Base-by-base conservation (phyloP, 23 tunicate genomes). In the Trididemnum nubilum region DNA sequence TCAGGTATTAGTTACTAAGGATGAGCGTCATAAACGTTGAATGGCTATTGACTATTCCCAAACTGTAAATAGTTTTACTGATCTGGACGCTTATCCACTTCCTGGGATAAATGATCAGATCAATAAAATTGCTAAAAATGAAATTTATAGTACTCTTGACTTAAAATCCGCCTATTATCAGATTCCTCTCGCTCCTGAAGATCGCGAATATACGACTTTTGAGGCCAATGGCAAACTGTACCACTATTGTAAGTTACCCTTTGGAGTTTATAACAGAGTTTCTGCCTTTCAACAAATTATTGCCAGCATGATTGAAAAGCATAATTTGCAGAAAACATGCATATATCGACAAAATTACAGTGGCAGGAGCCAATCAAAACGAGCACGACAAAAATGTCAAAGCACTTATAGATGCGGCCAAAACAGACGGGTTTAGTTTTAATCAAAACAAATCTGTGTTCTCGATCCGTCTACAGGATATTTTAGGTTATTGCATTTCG, bases 41-140 rank as follows among this genome's bases (percentile, higher is more conserved):
- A 57, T 78, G 82, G 38, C 26, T 39, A 30, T 59, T 3, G 82
- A 78, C 27, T 78, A 78, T 39, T 59, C 73, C n/a, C 80, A 69
- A 69, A 69, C 75, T 7, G 32, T 69, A 5, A 69, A 69, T 33
- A 23, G 72, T 15, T 78, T 52, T 51, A 78, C 72, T 26, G 36
- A 78, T 54, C 31, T 78, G 3, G 15, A 78, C 31, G 37, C 27
- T 3, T 18, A 28, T n/a, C n/a, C n/a, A n/a, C n/a, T n/a, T n/a
- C n/a, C n/a, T n/a, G n/a, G n/a, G n/a, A n/a, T n/a, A n/a, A n/a
- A n/a, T n/a, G n/a, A n/a, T n/a, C n/a, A n/a, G n/a, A n/a, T n/a
- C n/a, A n/a, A n/a, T n/a, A n/a, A n/a, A n/a, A n/a, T n/a, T n/a
- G n/a, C n/a, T n/a, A n/a, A n/a, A n/a, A n/a, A n/a, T n/a, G n/a